Conservation (phyloP, 2,888 invertebrate genomes). For the Cynaeus angustus region DNA sequence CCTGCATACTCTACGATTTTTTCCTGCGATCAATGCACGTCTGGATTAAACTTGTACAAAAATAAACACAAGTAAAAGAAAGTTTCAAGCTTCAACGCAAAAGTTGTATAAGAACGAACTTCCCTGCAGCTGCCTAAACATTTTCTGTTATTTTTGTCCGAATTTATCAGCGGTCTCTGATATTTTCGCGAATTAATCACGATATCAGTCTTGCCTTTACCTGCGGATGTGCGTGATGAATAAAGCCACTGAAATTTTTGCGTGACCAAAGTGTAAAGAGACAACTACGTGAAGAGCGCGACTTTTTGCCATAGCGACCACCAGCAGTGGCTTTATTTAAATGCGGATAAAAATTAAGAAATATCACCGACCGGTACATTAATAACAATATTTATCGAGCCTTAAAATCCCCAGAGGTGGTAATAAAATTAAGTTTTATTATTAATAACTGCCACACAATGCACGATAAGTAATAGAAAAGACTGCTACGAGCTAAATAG, state of each 20-base stretch:
- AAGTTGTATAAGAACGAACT: constrained; percentile 16
- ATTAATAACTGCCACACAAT: constrained; percentile 40
- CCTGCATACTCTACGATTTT: constrained; percentile 42
- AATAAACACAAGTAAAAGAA: constrained; percentile 32
- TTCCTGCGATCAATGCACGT: constrained; percentile 41
- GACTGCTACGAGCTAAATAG: constrained; percentile 31
- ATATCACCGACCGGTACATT: constrained; percentile 8
- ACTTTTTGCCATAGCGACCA: constrained; percentile 16
- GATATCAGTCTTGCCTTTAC: not conserved
- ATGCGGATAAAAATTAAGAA: not conserved
- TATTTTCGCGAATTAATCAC: constrained; percentile 26
- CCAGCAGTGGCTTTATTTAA: not conserved
- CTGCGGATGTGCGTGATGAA: constrained; percentile 25
- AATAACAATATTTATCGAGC: constrained; percentile 36
- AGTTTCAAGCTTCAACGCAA: constrained; percentile 31
- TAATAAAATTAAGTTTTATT: constrained; percentile 38
- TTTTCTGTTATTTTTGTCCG: constrained; percentile 24
- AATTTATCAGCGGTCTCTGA: constrained; percentile 9
- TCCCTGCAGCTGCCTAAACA: constrained; percentile 2
- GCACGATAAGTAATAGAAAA: constrained; percentile 37
- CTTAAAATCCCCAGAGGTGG: constrained; percentile 17
- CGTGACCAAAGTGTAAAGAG: constrained; percentile 25
- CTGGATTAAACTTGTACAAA: constrained; percentile 38
- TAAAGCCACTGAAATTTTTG: constrained; percentile 19
- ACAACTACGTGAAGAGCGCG: constrained; percentile 6